A percentile compares a stretch with the other conserved stretches of the same genome.
phyloP scores from a whole-genome alignment of 1,140 invertebrate species.

The Hyphantria cunea region DNA sequence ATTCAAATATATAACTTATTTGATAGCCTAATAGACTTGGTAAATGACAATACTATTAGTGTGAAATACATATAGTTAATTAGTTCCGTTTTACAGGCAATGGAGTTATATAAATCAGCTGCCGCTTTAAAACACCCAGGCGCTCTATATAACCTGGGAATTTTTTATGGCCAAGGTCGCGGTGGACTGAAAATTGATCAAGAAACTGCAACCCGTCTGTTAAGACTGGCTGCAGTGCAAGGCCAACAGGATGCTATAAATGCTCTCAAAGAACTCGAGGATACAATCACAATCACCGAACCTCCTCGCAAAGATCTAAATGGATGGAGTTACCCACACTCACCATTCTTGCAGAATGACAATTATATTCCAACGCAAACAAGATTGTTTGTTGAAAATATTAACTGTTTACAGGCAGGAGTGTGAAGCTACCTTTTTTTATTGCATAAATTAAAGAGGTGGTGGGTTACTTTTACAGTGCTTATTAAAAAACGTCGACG shows the following conservation, averaged over 20 bases:
- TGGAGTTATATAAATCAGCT: slow-evolving; percentile 83
- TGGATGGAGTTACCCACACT: slow-evolving; percentile 40
- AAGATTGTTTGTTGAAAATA: slow-evolving; percentile 61
- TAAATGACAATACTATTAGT: too few relatives aligned
- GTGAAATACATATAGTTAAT: background rate
- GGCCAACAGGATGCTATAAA: slow-evolving; percentile 82
- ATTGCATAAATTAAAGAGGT: slow-evolving; percentile 14
- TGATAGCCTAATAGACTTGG: too few relatives aligned
- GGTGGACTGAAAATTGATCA: slow-evolving; percentile 79
- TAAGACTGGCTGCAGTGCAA: slow-evolving; percentile 82
- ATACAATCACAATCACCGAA: slow-evolving; percentile 28
- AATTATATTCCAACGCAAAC: slow-evolving; percentile 57
- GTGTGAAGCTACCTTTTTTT: slow-evolving; percentile 44
- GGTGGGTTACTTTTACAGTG: slow-evolving; percentile 1
- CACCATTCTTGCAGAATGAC: slow-evolving; percentile 39
- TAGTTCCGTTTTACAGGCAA: slow-evolving; percentile 77
- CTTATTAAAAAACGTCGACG: too few relatives aligned
- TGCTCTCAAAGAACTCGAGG: slow-evolving; percentile 71
- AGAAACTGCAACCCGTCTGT: slow-evolving; percentile 75
- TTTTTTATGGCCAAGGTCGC: slow-evolving; percentile 84
- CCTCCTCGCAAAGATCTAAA: slow-evolving; percentile 31
- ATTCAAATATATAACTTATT: too few relatives aligned
- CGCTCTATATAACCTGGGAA: slow-evolving; percentile 85
- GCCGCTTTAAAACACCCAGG: slow-evolving; percentile 82
- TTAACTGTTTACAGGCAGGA: slow-evolving; percentile 39